phyloP scores from a whole-genome alignment of 1,140 invertebrate genomes.

The Hypothenemus hampei region DNA sequence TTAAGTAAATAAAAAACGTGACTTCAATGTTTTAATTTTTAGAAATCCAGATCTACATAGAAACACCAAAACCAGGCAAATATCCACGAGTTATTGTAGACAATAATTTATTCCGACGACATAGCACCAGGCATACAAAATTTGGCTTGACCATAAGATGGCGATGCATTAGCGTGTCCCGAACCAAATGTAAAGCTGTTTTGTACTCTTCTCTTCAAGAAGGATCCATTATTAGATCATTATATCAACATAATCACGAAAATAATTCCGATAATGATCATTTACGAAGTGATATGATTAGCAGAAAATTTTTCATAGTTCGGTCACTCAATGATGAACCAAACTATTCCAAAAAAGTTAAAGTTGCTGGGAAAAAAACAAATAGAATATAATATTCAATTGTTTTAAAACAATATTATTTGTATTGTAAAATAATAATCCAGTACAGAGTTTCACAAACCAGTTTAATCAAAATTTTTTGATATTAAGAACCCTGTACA shows the following conservation, averaged over 20 bases:
- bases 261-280: constrained; percentile 1
- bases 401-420: too few species aligned
- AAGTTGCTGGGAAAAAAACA: too few species aligned
- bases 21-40: constrained; percentile 4
- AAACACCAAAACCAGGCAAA: constrained; percentile 19
- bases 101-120: constrained; percentile 12
- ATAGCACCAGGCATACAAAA: constrained; percentile 4
- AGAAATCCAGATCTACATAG: constrained; percentile 8
- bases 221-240: constrained; percentile 1
- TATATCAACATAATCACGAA: constrained; percentile 14
- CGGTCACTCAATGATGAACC: not conserved
- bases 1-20: not conserved
- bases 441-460: too few species aligned
- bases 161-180: constrained; percentile 18
- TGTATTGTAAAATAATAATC: too few species aligned
- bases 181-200: constrained; percentile 21
- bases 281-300: constrained; percentile 12
- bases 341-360: too few species aligned
- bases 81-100: constrained; percentile 18
- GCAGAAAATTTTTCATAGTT: constrained; percentile 1
- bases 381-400: too few species aligned
- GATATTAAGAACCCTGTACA: too few species aligned
- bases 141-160: constrained; percentile 11
- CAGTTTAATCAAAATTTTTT: too few species aligned
- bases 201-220: constrained; percentile 16